Conservation (phyloP, 2,888 invertebrate genomes). For the Punctoribates punctum region DNA sequence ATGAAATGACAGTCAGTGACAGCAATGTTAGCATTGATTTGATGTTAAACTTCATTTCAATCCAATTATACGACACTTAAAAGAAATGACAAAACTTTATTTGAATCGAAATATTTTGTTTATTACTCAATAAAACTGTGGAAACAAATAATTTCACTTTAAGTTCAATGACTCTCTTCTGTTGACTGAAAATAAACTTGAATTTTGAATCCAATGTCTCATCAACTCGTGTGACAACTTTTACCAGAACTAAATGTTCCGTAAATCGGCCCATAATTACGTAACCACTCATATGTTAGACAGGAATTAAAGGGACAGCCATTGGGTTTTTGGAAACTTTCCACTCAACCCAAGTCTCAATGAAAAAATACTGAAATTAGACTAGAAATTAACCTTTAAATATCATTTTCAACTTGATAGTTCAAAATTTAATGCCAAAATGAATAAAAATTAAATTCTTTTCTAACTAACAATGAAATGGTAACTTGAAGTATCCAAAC, state of each 20-base stretch:
- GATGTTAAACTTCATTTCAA: not conserved
- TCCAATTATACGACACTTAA: not conserved
- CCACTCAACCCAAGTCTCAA: too few relatives aligned
- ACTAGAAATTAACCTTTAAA: too few relatives aligned
- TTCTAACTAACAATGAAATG: too few relatives aligned
- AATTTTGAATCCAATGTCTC: not conserved
- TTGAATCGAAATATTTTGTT: not conserved
- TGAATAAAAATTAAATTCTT: too few relatives aligned
- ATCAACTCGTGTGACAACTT: slow-evolving; percentile 17
- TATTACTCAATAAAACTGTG: not conserved
- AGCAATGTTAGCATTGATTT: not conserved
- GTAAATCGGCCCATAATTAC: too few relatives aligned
- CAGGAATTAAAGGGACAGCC: too few relatives aligned
- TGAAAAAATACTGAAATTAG: too few relatives aligned
- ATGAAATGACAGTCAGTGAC: not conserved
- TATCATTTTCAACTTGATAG: too few relatives aligned
- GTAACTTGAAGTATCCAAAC: too few relatives aligned
- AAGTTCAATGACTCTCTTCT: slow-evolving; percentile 14
- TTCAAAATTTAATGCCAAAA: too few relatives aligned
- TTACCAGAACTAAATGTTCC: not conserved
- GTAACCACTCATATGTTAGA: too few relatives aligned
- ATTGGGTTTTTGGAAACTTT: too few relatives aligned
- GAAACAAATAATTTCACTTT: slow-evolving; percentile 4
- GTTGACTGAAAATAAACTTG: slow-evolving; percentile 31
- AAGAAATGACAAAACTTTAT: not conserved